phyloP scores from a whole-genome alignment of 2,113 vertebrate species.

The Bos indicus region DNA sequence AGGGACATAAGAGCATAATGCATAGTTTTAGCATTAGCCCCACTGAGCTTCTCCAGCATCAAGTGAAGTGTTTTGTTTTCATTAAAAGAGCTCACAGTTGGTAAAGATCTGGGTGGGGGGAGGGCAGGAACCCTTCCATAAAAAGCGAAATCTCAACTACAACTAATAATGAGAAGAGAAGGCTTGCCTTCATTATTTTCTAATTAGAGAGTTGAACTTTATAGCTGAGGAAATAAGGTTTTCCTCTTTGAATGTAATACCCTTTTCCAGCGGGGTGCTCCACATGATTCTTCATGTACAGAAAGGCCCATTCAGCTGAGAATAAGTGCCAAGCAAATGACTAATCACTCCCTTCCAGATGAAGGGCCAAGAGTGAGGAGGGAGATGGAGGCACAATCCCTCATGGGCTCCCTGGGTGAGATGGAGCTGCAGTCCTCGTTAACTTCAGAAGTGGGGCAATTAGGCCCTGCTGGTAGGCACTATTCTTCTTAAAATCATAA shows the following conservation, averaged over 20 bases:
- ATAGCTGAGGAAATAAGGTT: conserved; percentile 46
- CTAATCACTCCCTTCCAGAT: conserved; percentile 16
- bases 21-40: conserved; percentile 14
- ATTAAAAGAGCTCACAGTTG: conserved; percentile 61
- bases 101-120: conserved; percentile 19
- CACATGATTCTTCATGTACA: background rate
- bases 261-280: background rate
- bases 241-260: conserved; percentile 35
- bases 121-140: background rate
- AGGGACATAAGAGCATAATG: conserved; percentile 13
- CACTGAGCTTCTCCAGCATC: conserved; percentile 10
- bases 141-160: conserved; percentile 22
- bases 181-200: conserved; percentile 56
- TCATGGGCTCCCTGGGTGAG: background rate
- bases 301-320: conserved; percentile 25
- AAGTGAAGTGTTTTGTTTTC: conserved; percentile 59
- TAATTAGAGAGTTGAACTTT: conserved; percentile 57
- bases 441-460: conserved; percentile 28
- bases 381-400: background rate
- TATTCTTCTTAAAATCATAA: conserved; percentile 14
- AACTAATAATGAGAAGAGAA: conserved; percentile 39
- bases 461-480: background rate
- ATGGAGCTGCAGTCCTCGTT: background rate
- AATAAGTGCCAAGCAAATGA: conserved; percentile 33
- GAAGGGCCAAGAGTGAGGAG: background rate